These are phyloP conservation scores for Tokudaia muenninki DNA, from an alignment of 2,797 vertebrate species.

Conservation along the genomic window DNA sequence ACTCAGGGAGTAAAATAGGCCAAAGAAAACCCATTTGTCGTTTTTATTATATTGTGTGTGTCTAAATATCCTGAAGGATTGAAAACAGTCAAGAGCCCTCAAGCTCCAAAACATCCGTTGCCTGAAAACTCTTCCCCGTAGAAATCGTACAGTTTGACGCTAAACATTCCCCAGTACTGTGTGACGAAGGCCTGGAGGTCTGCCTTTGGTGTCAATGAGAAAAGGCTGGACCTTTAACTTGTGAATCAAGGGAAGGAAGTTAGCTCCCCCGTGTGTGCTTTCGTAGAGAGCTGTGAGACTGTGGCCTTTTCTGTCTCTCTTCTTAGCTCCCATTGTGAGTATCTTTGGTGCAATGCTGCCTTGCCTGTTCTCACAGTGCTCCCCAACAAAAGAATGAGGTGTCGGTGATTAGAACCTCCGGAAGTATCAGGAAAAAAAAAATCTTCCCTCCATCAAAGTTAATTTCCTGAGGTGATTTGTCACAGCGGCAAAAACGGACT, in stretches of 20 bases:
- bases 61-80: background rate
- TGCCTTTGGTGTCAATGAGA: background rate
- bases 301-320: background rate
- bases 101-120: slow-evolving; percentile 27
- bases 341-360: background rate
- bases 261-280: no score
- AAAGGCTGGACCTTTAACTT: background rate
- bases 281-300: background rate
- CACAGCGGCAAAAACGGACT: background rate
- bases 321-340: background rate
- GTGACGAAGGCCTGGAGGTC: no score
- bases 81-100: slow-evolving; percentile 22
- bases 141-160: background rate
- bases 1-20: background rate
- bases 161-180: background rate
- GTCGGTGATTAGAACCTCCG: no score
- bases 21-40: background rate
- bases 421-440: background rate
- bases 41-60: background rate
- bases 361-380: background rate
- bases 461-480: background rate
- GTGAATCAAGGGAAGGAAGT: background rate
- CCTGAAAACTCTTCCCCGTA: slow-evolving; percentile 8
- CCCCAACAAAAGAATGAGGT: no score
- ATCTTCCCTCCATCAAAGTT: background rate